phyloP scores from a whole-genome alignment of 2,113 vertebrate genomes.

The Lathamus discolor region DNA sequence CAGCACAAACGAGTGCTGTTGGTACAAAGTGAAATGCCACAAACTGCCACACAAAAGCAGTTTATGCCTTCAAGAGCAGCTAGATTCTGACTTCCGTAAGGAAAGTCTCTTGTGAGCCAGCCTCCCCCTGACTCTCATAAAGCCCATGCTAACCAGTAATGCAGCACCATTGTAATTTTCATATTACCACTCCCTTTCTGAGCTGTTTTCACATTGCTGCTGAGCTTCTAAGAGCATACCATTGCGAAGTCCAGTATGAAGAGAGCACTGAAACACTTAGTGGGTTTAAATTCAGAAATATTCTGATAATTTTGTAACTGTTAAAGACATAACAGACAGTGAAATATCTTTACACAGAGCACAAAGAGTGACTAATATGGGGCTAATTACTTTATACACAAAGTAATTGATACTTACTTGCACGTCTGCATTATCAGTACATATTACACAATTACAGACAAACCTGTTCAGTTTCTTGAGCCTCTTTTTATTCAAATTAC shows the following conservation, averaged over 20 bases:
- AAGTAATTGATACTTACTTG: background rate
- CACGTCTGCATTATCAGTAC: background rate
- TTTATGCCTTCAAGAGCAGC: background rate
- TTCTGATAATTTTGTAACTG: background rate
- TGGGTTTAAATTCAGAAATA: background rate
- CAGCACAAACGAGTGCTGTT: background rate
- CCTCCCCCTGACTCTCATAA: background rate
- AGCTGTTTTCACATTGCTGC: background rate
- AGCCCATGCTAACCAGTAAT: background rate
- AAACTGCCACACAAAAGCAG: background rate
- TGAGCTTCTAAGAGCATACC: background rate
- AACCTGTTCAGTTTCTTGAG: background rate
- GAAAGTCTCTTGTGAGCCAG: background rate
- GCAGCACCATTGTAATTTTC: background rate
- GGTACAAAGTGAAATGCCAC: background rate
- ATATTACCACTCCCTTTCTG: background rate
- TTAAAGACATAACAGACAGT: background rate
- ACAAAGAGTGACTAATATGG: background rate
- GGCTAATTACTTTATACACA: background rate
- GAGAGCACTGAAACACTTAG: background rate
- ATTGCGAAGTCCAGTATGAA: background rate
- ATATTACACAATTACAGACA: background rate
- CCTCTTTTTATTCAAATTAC: background rate
- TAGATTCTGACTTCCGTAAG: background rate
- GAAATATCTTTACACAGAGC: background rate